phyloP scores from a whole-genome alignment of 2,113 vertebrate species.

The Excalfactoria chinensis region DNA sequence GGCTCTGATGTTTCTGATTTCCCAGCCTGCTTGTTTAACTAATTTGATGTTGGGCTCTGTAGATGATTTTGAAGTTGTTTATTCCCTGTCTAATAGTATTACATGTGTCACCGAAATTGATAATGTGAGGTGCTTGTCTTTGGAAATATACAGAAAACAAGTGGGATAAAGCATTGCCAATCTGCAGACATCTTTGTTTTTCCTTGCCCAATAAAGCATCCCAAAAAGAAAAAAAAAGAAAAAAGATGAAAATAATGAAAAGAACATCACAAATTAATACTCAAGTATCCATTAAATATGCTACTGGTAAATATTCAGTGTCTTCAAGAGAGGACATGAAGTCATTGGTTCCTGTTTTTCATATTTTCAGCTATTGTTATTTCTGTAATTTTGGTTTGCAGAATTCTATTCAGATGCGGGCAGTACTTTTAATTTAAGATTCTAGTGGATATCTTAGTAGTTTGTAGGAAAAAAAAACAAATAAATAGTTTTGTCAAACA shows the following conservation, averaged over 20 bases:
- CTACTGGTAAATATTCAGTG: background rate
- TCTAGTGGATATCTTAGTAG: background rate
- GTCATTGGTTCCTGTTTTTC: background rate
- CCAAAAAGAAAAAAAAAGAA: background rate
- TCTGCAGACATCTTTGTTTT: background rate
- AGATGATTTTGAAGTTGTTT: constrained; percentile 48
- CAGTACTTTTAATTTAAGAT: background rate
- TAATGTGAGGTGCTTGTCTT: background rate
- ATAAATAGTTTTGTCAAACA: background rate
- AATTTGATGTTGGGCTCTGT: constrained; percentile 29
- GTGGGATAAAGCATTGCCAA: background rate
- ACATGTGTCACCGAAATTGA: constrained; percentile 28
- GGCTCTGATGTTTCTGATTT: constrained; percentile 34
- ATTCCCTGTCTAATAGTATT: constrained; percentile 34
- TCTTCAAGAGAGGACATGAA: background rate
- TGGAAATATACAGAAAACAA: background rate
- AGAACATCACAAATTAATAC: background rate
- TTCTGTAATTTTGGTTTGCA: background rate
- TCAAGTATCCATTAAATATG: background rate
- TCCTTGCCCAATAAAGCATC: background rate
- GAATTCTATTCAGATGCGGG: background rate
- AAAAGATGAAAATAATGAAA: background rate
- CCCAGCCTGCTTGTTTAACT: constrained; percentile 46
- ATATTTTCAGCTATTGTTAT: background rate
- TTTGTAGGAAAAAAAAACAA: background rate